Conservation (phyloP, 2,888 invertebrate species). For the Napeogenes sylphis region DNA sequence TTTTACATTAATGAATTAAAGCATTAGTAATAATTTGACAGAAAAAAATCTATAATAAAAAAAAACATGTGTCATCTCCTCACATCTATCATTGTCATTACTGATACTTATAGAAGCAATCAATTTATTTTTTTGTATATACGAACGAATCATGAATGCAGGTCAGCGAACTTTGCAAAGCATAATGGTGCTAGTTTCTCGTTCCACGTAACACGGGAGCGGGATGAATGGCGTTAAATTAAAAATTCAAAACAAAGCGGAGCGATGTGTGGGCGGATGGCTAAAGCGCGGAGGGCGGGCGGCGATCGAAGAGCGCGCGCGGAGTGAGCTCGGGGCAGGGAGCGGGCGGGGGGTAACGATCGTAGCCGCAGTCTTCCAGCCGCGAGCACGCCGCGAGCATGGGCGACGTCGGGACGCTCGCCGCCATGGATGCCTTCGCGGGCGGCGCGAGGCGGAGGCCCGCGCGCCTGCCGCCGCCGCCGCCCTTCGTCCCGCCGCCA, state of each 20-base stretch:
- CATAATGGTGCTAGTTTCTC: slow-evolving; percentile 48
- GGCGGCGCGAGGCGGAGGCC: slow-evolving; percentile 73
- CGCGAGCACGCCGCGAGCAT: slow-evolving; percentile 73
- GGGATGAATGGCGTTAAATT: slow-evolving; percentile 73
- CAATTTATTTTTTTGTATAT: not conserved
- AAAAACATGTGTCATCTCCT: not conserved
- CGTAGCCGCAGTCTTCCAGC: slow-evolving; percentile 69
- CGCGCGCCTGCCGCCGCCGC: slow-evolving; percentile 70
- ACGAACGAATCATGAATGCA: slow-evolving; percentile 15
- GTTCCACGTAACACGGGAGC: slow-evolving; percentile 49
- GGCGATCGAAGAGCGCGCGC: slow-evolving; percentile 74
- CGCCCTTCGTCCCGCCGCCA: slow-evolving; percentile 71
- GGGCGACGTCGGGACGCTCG: slow-evolving; percentile 77
- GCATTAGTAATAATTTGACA: too few relatives aligned
- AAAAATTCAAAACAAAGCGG: slow-evolving; percentile 75
- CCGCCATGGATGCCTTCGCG: slow-evolving; percentile 75
- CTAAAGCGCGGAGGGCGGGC: slow-evolving; percentile 66
- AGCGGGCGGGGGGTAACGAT: slow-evolving; percentile 50
- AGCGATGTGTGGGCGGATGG: slow-evolving; percentile 65
- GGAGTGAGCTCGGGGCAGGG: slow-evolving; percentile 57
- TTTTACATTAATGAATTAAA: not conserved
- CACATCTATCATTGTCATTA: not conserved
- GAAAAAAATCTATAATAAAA: not conserved
- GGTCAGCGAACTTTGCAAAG: slow-evolving; percentile 49
- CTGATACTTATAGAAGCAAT: not conserved